Evolutionary conservation across 2,888 invertebrate species (phyloP).

Genomic region (Xestia ashworthii): DNA sequence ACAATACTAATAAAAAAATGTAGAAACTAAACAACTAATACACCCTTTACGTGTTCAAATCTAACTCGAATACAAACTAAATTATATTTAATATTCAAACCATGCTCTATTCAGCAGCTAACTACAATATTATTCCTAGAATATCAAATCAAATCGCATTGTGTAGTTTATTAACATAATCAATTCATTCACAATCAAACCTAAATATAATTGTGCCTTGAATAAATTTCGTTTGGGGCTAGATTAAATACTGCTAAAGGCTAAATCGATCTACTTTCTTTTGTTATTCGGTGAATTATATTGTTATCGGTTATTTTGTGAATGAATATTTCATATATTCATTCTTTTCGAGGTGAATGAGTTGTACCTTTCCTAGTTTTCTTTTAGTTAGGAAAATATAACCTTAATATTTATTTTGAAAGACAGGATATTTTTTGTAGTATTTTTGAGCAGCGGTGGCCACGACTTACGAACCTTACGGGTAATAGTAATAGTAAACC

Average conservation of each 20-base stretch:
- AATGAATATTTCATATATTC: constrained; percentile 18
- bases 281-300: background rate
- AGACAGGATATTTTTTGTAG: no score
- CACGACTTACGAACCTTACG: no score
- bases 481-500: no score
- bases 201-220: background rate
- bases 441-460: no score
- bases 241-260: constrained; percentile 3
- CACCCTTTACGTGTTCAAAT: background rate
- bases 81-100: constrained; percentile 18
- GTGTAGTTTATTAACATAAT: constrained; percentile 18
- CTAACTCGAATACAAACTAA: constrained; percentile 13
- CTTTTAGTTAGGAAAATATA: no score
- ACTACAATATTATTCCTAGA: constrained; percentile 18
- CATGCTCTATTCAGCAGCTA: background rate
- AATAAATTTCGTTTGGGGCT: constrained; percentile 24
- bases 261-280: background rate
- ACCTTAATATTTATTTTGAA: no score
- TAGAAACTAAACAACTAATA: background rate
- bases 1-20: no score
- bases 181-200: constrained; percentile 11
- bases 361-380: no score
- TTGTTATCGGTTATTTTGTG: background rate
- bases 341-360: background rate
- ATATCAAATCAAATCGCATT: constrained; percentile 19